Evolutionary conservation across 2,113 vertebrate genomes (phyloP), one percentile per base, ranked within the genome.

Genomic region (Coregonus clupeaformis): DNA sequence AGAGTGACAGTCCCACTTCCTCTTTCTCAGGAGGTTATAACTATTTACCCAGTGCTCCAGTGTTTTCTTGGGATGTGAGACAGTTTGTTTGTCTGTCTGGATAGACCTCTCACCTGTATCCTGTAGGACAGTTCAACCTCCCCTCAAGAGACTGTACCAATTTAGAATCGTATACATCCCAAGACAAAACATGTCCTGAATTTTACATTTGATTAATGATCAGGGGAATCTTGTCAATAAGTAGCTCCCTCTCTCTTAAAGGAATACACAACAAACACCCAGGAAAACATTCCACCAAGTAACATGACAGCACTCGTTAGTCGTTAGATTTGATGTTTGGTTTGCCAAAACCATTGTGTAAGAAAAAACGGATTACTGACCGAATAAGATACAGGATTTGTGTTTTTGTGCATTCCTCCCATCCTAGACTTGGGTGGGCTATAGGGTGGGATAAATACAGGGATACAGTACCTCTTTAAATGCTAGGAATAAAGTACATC

Each of bases 51-150:
- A 67, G 6, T 36, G 30, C 14, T 66, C 64, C 30, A 66, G 64
- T 1, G 27, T 25, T 30, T 29, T 66, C 25, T 66, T 36, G 20
- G 18, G 2, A 59, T 2, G 14, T 32, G 29, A 66, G 29, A 64
- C 64, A 63, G 11, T 6, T 27, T 60, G 5, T 67, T 32, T 32
- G 65, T 36, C 65, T 67, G 65, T 30, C 12, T 25, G 13, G 62
- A 64, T 24, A 65, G 63, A 65, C 63, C 25, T 65, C 27, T 65
- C 63, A 30, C 27, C 6, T 65, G 63, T 30, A 65, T 65, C 12
- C 25, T 14, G 11, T 64, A 64, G 24, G 62, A 64, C 63, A 65
- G 27, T 65, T 30, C 63, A 6, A 6, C 14, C 63, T 55, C 13
- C 20, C 12, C 25, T 30, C 63, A 14, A 14, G 63, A 65, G 9